Evolutionary conservation across 92 coral and sea anemone genomes (phyloP).

Genomic region (Phenganax subtilis): DNA sequence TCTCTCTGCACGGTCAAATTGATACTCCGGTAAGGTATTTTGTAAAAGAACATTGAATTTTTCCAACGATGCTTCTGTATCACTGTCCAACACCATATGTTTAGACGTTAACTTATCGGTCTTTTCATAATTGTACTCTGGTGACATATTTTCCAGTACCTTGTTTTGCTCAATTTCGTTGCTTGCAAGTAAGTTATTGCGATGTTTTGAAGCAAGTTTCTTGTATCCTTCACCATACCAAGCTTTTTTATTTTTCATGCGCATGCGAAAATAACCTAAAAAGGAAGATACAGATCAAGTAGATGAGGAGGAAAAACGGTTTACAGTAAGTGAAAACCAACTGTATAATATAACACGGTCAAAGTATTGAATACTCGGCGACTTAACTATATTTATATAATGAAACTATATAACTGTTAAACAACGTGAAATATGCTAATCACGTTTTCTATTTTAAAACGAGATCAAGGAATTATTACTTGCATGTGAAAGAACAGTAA

Average conservation of each 20-base stretch:
- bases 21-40: constrained; percentile 26
- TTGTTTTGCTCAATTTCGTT: constrained; percentile 2
- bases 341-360: no score
- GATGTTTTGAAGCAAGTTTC: neutral
- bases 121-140: constrained; percentile 20
- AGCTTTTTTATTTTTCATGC: neutral
- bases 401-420: no score
- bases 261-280: no score
- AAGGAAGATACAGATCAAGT: no score
- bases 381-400: no score
- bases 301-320: no score
- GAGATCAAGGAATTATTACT: no score
- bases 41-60: constrained; percentile 29
- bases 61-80: constrained; percentile 1
- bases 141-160: constrained; percentile 18
- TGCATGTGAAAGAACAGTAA: no score
- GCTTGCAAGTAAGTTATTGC: neutral
- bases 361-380: no score
- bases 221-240: neutral
- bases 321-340: no score
- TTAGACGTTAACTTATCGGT: neutral
- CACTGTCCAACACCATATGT: neutral
- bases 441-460: no score
- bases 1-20: constrained; percentile 11
- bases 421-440: no score